These are phyloP conservation scores for Sebastes kiyomatsui DNA, from an alignment of 2,797 vertebrate genomes.

Conservation along the genomic window DNA sequence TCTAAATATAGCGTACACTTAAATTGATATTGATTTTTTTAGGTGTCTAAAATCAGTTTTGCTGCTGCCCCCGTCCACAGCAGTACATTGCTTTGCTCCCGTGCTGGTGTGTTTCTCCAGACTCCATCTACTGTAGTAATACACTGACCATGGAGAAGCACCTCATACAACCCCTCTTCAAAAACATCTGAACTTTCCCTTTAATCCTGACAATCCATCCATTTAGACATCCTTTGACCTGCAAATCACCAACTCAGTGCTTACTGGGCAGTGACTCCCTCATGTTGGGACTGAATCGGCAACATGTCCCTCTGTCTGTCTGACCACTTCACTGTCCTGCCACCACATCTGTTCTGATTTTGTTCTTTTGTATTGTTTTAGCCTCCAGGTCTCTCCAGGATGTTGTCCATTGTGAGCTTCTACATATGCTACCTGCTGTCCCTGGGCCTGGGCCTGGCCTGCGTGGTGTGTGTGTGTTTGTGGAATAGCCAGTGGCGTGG, in stretches of 20 bases:
- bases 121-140: background rate
- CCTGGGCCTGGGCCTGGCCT: constrained; percentile 81
- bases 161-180: background rate
- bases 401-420: constrained; percentile 79
- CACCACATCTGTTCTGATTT: background rate
- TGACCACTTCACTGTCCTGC: no score
- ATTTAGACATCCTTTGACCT: background rate
- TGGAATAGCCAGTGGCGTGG: constrained; percentile 87
- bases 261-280: background rate
- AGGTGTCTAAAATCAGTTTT: no score
- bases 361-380: background rate
- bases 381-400: constrained; percentile 45
- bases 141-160: background rate
- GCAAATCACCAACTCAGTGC: background rate
- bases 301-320: background rate
- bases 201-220: background rate
- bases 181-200: background rate
- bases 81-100: background rate
- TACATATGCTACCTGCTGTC: constrained; percentile 78
- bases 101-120: background rate
- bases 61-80: background rate
- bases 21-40: no score
- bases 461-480: constrained; percentile 78
- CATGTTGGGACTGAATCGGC: background rate
- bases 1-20: no score